Base-by-base conservation (phyloP, 1,140 invertebrate species). In the Teleopsis dalmanni region DNA sequence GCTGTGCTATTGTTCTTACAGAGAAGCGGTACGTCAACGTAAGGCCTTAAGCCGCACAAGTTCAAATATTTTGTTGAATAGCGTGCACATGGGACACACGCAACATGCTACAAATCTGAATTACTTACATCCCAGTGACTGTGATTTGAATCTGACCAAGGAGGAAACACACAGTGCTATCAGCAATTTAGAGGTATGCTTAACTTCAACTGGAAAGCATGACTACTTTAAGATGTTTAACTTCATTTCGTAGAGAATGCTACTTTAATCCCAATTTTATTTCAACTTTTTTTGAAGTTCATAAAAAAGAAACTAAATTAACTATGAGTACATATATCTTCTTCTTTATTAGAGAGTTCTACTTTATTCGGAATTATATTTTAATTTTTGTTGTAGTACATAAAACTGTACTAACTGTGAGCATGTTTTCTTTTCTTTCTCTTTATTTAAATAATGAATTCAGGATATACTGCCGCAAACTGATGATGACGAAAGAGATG, bases 11-110 rank as follows among this genome's bases (percentile, higher is more conserved):
- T 40, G 13, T 22, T 27, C 13, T 52, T 84, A 74, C 68, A 78
- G 81, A 59, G 91, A 95, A 71, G 92, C 92, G 0, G 82, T 91
- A 2, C 77, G 88, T 31, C 91, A 95, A 70, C 78, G 91, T 53
- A 89, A 89, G 61, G 88, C 88, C 1, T 69, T 91, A 10, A 85
- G 84, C 33, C 73, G 85, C 45, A 88, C 86, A 8, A 87, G 84
- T 16, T 87, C 84, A 51, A 88, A 88, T 70, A 88, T 88, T 48
- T 77, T 89, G 38, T 69, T 89, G 33, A 88, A 88, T 67, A 85
- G 83, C 57, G 85, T 89, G 26, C 85, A 88, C 68, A 80, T 87
- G 67, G 84, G 85, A 52, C 78, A 85, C 54, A 79, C 83, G 4
- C 85, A 83, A 4, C 80, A 80, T 58, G 75, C 78, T 31, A 78